These are phyloP conservation scores for Philopotamus ludificatus DNA, from an alignment of 1,140 invertebrate species.

Conservation along the genomic window DNA sequence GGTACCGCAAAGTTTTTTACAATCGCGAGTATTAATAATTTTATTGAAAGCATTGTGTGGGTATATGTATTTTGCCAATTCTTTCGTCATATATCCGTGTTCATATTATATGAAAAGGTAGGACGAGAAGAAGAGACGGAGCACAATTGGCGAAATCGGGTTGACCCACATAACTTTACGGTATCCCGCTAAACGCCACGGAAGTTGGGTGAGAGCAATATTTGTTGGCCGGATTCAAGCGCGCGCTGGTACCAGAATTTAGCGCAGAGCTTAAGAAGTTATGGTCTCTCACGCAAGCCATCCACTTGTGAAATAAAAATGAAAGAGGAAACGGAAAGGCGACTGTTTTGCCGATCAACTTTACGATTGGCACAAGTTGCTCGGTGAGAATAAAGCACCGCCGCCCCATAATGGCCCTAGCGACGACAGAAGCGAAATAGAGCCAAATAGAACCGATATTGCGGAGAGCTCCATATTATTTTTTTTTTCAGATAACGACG, in stretches of 20 bases:
- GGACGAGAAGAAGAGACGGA: too few relatives aligned
- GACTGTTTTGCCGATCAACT: neutral
- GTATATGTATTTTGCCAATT: too few relatives aligned
- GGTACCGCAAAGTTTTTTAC: too few relatives aligned
- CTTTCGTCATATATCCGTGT: too few relatives aligned
- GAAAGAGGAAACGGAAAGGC: neutral
- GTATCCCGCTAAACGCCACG: neutral
- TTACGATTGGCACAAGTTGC: neutral
- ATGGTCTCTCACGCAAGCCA: neutral
- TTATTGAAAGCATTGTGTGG: too few relatives aligned
- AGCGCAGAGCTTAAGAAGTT: constrained; percentile 6
- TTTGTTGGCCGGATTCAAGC: neutral
- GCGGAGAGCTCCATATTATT: neutral
- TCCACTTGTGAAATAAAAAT: neutral
- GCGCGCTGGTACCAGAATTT: neutral
- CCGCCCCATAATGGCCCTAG: neutral
- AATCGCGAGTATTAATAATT: too few relatives aligned
- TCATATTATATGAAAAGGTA: too few relatives aligned
- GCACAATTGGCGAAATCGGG: neutral
- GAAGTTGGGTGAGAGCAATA: neutral
- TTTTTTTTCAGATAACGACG: too few relatives aligned
- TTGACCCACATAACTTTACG: neutral
- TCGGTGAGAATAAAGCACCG: neutral
- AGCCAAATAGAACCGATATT: neutral
- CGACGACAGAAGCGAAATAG: neutral